Base-by-base conservation (phyloP, 1,140 invertebrate species). In the Papilio aristodemus region DNA sequence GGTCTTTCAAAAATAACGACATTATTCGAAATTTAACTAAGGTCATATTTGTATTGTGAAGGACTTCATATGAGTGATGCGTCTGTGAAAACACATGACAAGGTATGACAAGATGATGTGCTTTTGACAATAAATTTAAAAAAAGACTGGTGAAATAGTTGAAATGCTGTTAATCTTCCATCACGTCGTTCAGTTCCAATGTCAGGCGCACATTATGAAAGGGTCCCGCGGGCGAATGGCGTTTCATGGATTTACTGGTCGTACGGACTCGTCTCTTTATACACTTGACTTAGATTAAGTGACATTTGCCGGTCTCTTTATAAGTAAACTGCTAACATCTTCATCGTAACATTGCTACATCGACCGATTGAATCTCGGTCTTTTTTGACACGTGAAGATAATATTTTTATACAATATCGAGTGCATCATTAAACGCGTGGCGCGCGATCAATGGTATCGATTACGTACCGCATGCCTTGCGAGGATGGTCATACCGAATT, bases 201-300 rank as follows among this genome's bases (percentile, higher is more conserved):
- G 63, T 11, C 63, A 66, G 25, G 14, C 43, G 63, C 50, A 41
- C 27, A 66, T 50, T 66, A 41, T 66, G 63, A 66, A 66, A 66
- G 41, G 63, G 27, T 50, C 43, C 43, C 59, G 13, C 60, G 25
- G 19, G 9, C 63, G 41, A 13, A 11, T 41, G 36, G 14, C 36
- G 32, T 62, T 62, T 62, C 59, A 62, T 62, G 59, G 36, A 62
- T 38, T 39, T 62, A 54, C n/a, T n/a, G n/a, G n/a, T n/a, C n/a
- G n/a, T n/a, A n/a, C n/a, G n/a, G n/a, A 62, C 59, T 36, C 63
- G 41, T 66, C 63, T 66, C 41, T 43, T 46, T 46, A 27, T 66
- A 32, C 41, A 27, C 63, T 66, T 66, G 63, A 36, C 63, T 66
- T 66, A 66, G 63, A 66, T 66, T 66, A 43, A 46, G 63, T 46